Evolutionary conservation across 1,140 invertebrate genomes (phyloP), one percentile per base, ranked within the genome.

Genomic region (Aleiodes sp.): DNA sequence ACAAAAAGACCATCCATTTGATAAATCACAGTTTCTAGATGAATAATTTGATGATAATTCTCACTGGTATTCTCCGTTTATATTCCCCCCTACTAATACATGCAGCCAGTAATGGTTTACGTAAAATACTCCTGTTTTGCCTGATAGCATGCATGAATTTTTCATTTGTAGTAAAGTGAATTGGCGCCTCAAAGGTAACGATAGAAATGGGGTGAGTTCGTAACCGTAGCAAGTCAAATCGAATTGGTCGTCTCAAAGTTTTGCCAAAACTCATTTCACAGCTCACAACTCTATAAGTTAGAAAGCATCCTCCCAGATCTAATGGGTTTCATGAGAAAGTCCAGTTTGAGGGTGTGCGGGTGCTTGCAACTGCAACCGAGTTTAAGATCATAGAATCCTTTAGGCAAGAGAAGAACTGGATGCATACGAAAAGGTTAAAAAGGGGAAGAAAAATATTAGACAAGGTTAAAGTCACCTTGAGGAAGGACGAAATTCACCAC

Each of bases 211-310:
- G 21, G 24, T 39, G 62, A 21, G 69, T 70, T 41, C 59, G 63
- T 71, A 70, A 67, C 63, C 68, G 70, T 61, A 67, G 59, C 72
- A 75, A 75, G 75, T 76, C 70, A 75, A 75, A 75, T 76, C 70
- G 71, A 75, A 76, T 76, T 75, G 73, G 70, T 65, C 70, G 39
- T 69, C 59, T 70, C 63, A 33, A 71, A 76, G 68, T 72, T 73
- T 59, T 70, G 68, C 35, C 29, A 16, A 66, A 56, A 72, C 65
- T 70, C 68, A 57, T 72, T 75, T 75, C 71, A 75, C 68, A 66
- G 65, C 37, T 62, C 39, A 62, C 39, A 59, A 68, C 66, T 16
- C 37, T 59, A 59, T 68, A 68, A 68, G 46, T 52, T 52, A 8
- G 26, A 21, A 52, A 24, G 46, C 46, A 9, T 52, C 46, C 26